phyloP scores from a whole-genome alignment of 2,888 invertebrate species.

The Plutella xylostella region DNA sequence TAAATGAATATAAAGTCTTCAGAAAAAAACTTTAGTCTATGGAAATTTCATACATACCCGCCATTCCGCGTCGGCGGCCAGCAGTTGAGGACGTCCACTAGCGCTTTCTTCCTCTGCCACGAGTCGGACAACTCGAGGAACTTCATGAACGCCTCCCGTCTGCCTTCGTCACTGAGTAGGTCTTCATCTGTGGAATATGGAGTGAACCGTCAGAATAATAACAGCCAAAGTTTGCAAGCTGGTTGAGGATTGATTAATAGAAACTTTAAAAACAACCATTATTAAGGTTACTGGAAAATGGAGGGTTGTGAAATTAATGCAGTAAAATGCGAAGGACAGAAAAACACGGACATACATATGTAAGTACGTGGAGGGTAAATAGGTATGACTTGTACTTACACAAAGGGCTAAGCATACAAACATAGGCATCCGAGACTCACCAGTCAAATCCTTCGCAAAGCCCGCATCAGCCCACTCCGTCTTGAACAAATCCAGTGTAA shows the following conservation, averaged over 20 bases:
- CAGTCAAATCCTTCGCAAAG: conserved; percentile 28
- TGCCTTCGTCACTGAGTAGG: conserved; percentile 30
- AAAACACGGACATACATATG: too few relatives aligned
- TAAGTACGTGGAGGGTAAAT: too few relatives aligned
- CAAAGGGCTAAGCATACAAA: too few relatives aligned
- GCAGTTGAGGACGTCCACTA: conserved; percentile 48
- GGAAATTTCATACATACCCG: too few relatives aligned
- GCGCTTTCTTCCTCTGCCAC: conserved; percentile 42
- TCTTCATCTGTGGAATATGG: conserved; percentile 38
- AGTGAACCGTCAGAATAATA: not conserved
- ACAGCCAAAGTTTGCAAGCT: too few relatives aligned
- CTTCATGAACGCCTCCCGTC: conserved; percentile 30
- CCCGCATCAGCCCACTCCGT: conserved; percentile 34
- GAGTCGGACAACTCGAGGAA: conserved; percentile 27
- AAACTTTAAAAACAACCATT: too few relatives aligned
- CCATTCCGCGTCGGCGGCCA: conserved; percentile 37
- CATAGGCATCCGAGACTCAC: conserved; percentile 21
- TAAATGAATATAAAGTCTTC: too few relatives aligned
- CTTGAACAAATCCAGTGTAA: conserved; percentile 34
- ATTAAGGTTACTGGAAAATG: too few relatives aligned
- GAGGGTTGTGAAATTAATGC: too few relatives aligned
- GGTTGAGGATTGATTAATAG: not conserved
- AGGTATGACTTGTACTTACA: too few relatives aligned
- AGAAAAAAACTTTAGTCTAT: too few relatives aligned
- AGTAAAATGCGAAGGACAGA: too few relatives aligned